Conservation (phyloP, 2,888 invertebrate genomes). For the Lathronympha strigana region DNA sequence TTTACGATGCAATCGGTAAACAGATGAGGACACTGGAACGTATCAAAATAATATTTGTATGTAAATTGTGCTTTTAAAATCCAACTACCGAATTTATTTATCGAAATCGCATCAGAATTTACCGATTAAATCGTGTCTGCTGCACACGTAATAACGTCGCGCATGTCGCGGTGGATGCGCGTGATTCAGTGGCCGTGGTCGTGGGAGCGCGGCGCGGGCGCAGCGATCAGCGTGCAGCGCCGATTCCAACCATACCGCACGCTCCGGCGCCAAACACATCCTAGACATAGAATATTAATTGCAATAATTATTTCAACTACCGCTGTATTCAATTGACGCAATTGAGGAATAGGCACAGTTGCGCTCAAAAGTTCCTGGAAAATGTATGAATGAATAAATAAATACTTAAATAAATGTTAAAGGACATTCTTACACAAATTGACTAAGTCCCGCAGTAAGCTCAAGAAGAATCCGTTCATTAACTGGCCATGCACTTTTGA, state of each 20-base stretch:
- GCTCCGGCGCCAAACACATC: constrained; percentile 44
- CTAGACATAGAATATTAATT: constrained; percentile 27
- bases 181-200: constrained; percentile 30
- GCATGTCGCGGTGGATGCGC: constrained; percentile 22
- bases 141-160: constrained; percentile 1
- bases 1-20: too few species aligned
- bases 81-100: not conserved
- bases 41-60: too few species aligned
- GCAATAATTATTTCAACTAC: constrained; percentile 23
- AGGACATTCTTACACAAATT: too few species aligned
- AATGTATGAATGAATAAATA: too few species aligned
- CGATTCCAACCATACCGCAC: constrained; percentile 39
- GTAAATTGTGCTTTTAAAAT: too few species aligned
- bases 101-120: not conserved
- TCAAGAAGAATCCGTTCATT: too few species aligned
- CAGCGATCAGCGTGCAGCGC: constrained; percentile 24
- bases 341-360: not conserved
- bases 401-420: too few species aligned
- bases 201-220: constrained; percentile 38
- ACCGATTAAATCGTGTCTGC: constrained; percentile 7
- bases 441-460: too few species aligned
- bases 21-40: too few species aligned
- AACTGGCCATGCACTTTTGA: too few species aligned
- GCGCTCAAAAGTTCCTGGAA: too few species aligned
- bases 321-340: not conserved